Base-by-base conservation (phyloP, 2,113 vertebrate species). In the Dasyprocta punctata region DNA sequence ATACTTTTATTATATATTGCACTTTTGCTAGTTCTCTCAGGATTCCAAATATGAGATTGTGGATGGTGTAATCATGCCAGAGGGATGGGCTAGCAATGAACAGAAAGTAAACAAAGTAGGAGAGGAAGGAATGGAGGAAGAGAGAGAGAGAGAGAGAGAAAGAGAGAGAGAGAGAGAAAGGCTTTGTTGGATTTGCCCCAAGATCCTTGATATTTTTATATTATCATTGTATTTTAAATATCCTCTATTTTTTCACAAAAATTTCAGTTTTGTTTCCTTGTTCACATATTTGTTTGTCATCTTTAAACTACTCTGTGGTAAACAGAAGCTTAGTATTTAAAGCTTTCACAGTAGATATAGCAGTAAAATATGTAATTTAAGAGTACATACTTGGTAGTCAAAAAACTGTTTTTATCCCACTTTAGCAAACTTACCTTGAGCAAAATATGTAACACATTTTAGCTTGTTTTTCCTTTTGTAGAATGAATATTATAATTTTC, bases 181-280 rank as follows among this genome's bases (percentile, higher is more conserved):
- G 58, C 36, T 28, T 54, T 63, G n/a, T 41, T 63, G 47, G 0
- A 41, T 73, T 3, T 65, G 5, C n/a, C 28, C 38, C 4, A 3
- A 41, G 6, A 52, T 63, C 71, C 33, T 65, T 75, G 22, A 9
- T 58, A 78, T 36, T 36, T 95, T 80, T 61, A 54, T 4, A 26
- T 61, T 54, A 63, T 91, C 30, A 86, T 78, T 60, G 61, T 52
- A 38, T 92, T 77, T 89, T 81, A 56, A 92, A 82, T 94, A 85
- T 80, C 44, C 24, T 81, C 75, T 77, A 24, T 67, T 26, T 61
- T 61, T n/a, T 67, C n/a, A 61, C 26, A 58, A 60, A 84, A 89
- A 78, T 83, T 78, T 61, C 38, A n/a, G 26, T 24, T 54, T 61
- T 33, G 1, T 26, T 58, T 82, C 28, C 19, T 61, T 93, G 49